A percentile compares a stretch with the other conserved stretches of the same genome.
phyloP scores from a whole-genome alignment of 1,140 invertebrate genomes.

The Drosophila erecta region DNA sequence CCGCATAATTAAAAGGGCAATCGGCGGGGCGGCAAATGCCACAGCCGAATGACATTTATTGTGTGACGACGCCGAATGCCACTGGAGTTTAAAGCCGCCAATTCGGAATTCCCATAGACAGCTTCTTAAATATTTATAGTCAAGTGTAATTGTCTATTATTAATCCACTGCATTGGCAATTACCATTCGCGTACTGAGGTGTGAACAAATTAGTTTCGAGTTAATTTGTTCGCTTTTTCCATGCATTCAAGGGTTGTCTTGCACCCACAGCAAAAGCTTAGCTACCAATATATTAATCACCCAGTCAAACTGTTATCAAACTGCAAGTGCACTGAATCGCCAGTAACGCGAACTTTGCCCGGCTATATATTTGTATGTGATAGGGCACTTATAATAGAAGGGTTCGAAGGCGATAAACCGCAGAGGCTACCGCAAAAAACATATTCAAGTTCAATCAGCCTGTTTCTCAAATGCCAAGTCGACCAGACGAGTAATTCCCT shows the following conservation, averaged over 20 bases:
- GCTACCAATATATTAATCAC: slow-evolving; percentile 3
- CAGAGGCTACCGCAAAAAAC: neutral
- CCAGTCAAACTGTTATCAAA: slow-evolving; percentile 1
- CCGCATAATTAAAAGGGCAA: slow-evolving; percentile 33
- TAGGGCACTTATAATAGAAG: slow-evolving; percentile 1
- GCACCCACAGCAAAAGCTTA: neutral
- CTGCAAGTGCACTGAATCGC: neutral
- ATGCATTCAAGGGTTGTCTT: neutral
- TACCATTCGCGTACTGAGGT: neutral
- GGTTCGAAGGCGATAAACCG: slow-evolving; percentile 3
- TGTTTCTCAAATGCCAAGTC: neutral
- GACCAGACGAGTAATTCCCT: neutral
- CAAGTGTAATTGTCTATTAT: slow-evolving; percentile 10
- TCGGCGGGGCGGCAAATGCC: neutral
- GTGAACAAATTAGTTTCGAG: neutral
- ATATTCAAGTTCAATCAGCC: slow-evolving; percentile 2
- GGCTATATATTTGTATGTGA: slow-evolving; percentile 10
- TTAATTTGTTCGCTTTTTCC: neutral
- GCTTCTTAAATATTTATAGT: neutral
- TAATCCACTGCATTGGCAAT: slow-evolving; percentile 4
- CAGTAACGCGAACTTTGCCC: slow-evolving; percentile 9
- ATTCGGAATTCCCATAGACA: neutral
- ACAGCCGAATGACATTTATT: slow-evolving; percentile 7
- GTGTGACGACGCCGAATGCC: neutral
- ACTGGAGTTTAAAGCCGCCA: neutral